Base-by-base conservation (phyloP, 2,113 vertebrate species). In the Corythornis madagascariensis region DNA sequence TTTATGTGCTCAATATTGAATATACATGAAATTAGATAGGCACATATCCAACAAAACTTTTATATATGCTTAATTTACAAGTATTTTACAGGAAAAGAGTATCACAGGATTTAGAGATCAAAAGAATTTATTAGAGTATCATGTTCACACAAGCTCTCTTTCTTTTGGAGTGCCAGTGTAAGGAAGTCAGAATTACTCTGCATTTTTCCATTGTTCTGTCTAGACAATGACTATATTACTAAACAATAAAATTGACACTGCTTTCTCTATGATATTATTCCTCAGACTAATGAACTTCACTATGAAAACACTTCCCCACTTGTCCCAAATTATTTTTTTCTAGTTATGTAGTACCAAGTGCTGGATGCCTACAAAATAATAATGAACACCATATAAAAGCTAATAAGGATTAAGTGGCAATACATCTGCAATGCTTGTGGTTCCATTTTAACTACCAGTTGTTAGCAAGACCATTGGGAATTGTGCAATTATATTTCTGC, bases 401-500 rank as follows among this genome's bases (percentile, higher is more conserved):
- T 60, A 33, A 13, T 31, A 26, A 33, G 3, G 24, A 57, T 74
- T 83, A 77, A 53, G 17, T 40, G 70, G 11, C 33, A 70, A 43
- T 77, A 29, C 18, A 59, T 86, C 35, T 69, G 24, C 63, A 63
- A 29, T 47, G 10, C 6, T 1, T 38, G 11, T 48, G 7, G 6
- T 31, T 92, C 70, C 20, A 57, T 66, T 89, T 69, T 78, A 67
- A 29, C 53, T 61, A 45, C 18, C 16, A 47, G 19, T 43, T 78
- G 7, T 79, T 66, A 63, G 42, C 38, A 82, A 26, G 21, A 84
- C 65, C 1, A 0, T 1, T 43, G 35, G 57, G n/a, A 90, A 75
- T 93, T 45, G 10, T 66, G 40, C 48, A 81, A 40, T 86, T 86
- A 59, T 73, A 78, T 92, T 93, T 88, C 71, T 92, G 35, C 60